phyloP scores from a whole-genome alignment of 2,888 invertebrate genomes.

The Mythimna loreyi region DNA sequence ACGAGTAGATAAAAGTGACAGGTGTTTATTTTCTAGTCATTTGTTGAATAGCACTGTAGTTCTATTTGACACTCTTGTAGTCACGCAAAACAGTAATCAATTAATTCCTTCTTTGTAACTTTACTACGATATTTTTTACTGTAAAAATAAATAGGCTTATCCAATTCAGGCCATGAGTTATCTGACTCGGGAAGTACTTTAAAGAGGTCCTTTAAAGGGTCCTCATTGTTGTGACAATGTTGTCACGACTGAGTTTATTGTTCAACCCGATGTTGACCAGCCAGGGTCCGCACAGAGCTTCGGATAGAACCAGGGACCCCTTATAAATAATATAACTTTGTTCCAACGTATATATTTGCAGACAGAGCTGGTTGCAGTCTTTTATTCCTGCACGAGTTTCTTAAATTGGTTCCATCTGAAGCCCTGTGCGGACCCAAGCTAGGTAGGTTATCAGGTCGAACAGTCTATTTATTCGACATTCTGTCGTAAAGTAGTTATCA shows the following conservation, averaged over 20 bases:
- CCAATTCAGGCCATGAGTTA: neutral
- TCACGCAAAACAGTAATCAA: conserved; percentile 57
- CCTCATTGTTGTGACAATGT: neutral
- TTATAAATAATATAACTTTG: too few species aligned
- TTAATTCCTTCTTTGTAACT: conserved; percentile 28
- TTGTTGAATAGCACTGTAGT: conserved; percentile 36
- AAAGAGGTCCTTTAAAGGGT: neutral
- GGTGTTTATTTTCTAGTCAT: conserved; percentile 52
- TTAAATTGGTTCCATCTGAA: too few species aligned
- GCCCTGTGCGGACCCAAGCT: too few species aligned
- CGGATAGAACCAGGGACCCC: too few species aligned
- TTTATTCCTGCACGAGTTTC: too few species aligned
- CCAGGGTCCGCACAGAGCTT: too few species aligned
- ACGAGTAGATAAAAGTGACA: conserved; percentile 54
- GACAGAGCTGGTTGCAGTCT: too few species aligned
- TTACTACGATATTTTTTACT: conserved; percentile 3
- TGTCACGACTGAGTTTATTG: neutral
- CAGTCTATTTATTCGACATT: neutral
- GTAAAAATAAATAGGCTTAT: neutral
- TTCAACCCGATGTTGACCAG: too few species aligned
- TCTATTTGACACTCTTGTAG: conserved; percentile 42
- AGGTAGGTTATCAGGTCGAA: too few species aligned
- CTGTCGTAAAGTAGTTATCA: neutral
- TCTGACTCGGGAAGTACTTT: neutral
- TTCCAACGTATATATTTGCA: too few species aligned